A percentile compares a stretch with the other conserved stretches of the same genome.
Evolutionary conservation across 1,140 invertebrate species (phyloP).

Genomic region (Bombus affinis): DNA sequence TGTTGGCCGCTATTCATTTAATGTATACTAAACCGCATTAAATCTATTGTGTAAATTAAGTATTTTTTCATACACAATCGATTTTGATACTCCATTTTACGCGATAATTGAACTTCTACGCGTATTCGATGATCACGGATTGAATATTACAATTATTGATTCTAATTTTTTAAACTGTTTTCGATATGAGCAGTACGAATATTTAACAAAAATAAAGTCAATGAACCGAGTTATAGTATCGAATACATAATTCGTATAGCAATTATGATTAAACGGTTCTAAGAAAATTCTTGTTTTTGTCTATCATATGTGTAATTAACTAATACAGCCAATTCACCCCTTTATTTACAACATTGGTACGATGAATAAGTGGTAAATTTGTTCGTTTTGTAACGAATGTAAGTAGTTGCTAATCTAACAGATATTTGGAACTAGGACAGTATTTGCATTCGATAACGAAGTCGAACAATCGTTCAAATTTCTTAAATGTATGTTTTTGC

Average conservation of each 20-base stretch:
- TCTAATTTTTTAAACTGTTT: slow-evolving; percentile 53
- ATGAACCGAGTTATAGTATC: not conserved
- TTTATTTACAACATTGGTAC: slow-evolving; percentile 49
- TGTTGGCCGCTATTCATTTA: not conserved
- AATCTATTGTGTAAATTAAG: slow-evolving; percentile 4
- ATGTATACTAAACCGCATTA: slow-evolving; percentile 37
- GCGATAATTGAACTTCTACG: slow-evolving; percentile 2
- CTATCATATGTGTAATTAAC: slow-evolving; percentile 29
- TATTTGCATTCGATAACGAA: not conserved
- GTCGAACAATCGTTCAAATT: not conserved
- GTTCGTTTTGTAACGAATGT: slow-evolving; percentile 45
- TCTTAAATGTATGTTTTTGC: too few relatives aligned
- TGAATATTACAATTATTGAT: slow-evolving; percentile 52
- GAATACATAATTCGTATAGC: not conserved
- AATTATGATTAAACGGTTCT: not conserved
- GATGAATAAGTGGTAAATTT: slow-evolving; percentile 44
- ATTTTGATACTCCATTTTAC: slow-evolving; percentile 41
- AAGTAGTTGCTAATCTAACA: slow-evolving; percentile 46
- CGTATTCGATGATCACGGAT: not conserved
- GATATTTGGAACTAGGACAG: slow-evolving; percentile 44
- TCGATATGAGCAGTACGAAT: slow-evolving; percentile 32
- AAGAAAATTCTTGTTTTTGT: not conserved
- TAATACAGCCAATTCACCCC: not conserved
- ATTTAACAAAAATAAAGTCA: slow-evolving; percentile 46
- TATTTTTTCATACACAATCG: slow-evolving; percentile 34